Evolutionary conservation across 53 echinoderm and acorn worm genomes (phyloP).

Genomic region (Zoroaster sp.): DNA sequence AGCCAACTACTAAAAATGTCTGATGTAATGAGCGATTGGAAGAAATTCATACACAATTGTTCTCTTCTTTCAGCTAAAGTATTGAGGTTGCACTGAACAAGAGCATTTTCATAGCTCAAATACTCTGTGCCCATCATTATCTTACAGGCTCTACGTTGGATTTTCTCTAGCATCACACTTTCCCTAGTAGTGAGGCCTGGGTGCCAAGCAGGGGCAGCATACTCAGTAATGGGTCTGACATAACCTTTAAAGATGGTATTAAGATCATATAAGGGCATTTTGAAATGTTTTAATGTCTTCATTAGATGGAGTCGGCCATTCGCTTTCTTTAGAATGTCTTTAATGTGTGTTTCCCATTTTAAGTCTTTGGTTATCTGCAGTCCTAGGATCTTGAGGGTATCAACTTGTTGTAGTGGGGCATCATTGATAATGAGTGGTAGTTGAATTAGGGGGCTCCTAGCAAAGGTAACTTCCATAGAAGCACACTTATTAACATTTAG

Average conservation of each 20-base stretch:
- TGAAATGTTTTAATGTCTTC: conserved; percentile 25
- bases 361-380: neutral
- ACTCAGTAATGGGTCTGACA: conserved; percentile 22
- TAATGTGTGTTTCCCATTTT: neutral
- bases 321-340: conserved; percentile 16
- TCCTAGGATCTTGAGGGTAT: neutral
- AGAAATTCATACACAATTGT: conserved; percentile 3
- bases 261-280: conserved; percentile 21
- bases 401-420: neutral
- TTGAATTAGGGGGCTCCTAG: too few species aligned
- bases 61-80: neutral
- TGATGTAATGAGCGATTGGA: neutral
- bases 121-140: neutral
- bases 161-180: neutral
- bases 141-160: conserved; percentile 13
- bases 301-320: conserved; percentile 3
- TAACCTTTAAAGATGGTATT: conserved; percentile 10
- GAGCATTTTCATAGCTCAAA: neutral
- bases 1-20: neutral
- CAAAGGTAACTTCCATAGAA: too few species aligned
- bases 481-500: too few species aligned
- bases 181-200: neutral
- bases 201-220: conserved; percentile 22
- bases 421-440: too few species aligned
- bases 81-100: neutral